Evolutionary conservation across 2,888 invertebrate genomes (phyloP).

Genomic region (Gandaritis pyraliata): DNA sequence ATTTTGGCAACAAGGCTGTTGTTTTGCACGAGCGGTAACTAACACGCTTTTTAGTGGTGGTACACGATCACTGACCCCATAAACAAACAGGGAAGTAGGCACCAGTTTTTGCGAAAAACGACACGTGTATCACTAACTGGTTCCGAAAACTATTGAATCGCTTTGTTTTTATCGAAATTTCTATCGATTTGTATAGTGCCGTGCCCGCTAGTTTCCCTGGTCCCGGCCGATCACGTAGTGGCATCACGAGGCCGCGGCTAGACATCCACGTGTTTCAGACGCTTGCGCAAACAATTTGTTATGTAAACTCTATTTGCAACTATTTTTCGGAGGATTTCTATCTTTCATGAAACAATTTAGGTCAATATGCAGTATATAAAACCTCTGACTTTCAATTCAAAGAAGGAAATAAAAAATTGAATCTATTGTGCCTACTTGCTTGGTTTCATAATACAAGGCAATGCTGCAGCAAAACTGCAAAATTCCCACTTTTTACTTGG

Average conservation of each 20-base stretch:
- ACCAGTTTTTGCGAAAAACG: conserved; percentile 31
- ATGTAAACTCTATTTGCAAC: conserved; percentile 49
- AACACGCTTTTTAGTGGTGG: conserved; percentile 30
- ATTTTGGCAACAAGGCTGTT: conserved; percentile 28
- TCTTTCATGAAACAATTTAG: conserved; percentile 7
- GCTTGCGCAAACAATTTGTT: conserved; percentile 58
- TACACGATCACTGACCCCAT: conserved; percentile 43
- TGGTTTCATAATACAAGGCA: not conserved
- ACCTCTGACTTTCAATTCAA: not conserved
- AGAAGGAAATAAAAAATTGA: not conserved
- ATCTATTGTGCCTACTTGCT: not conserved
- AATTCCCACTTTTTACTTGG: conserved; percentile 20
- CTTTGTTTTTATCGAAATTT: conserved; percentile 13
- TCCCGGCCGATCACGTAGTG: conserved; percentile 61
- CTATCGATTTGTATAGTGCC: not conserved
- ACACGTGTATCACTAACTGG: conserved; percentile 24
- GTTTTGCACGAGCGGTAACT: conserved; percentile 35
- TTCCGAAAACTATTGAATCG: conserved; percentile 7
- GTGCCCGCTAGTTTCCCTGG: conserved; percentile 30
- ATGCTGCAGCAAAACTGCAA: conserved; percentile 2
- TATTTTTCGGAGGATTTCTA: conserved; percentile 41
- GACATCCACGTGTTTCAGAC: conserved; percentile 53
- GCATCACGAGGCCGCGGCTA: conserved; percentile 58
- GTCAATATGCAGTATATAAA: not conserved
- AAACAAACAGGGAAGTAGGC: conserved; percentile 20